These are phyloP conservation scores for Taphrorychus bicolor DNA, from an alignment of 2,888 invertebrate genomes.

Conservation along the genomic window DNA sequence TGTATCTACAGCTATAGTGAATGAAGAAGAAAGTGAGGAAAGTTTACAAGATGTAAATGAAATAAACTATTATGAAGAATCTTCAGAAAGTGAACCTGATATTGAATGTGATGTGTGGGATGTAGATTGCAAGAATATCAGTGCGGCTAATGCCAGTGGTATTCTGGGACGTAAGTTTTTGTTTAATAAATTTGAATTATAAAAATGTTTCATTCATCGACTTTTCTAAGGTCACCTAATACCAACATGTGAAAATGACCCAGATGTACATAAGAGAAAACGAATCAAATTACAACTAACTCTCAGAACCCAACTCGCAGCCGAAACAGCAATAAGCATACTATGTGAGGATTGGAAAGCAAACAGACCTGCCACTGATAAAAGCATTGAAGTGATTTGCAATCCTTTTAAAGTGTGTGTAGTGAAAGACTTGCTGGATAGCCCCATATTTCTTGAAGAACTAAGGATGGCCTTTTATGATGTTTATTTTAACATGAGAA, in stretches of 20 bases:
- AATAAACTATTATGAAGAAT: slow-evolving; percentile 14
- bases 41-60: slow-evolving; percentile 14
- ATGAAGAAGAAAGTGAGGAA: background rate
- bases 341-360: slow-evolving; percentile 62
- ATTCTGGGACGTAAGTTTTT: slow-evolving; percentile 45
- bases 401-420: slow-evolving; percentile 74
- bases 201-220: background rate
- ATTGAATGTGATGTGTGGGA: slow-evolving; percentile 55
- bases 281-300: slow-evolving; percentile 48
- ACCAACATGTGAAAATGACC: slow-evolving; percentile 50
- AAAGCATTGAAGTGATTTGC: slow-evolving; percentile 64
- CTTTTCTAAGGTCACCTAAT: slow-evolving; percentile 50
- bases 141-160: slow-evolving; percentile 11
- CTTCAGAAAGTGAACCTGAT: slow-evolving; percentile 49
- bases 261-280: slow-evolving; percentile 45
- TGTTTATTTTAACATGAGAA: slow-evolving; percentile 75
- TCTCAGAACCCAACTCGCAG: slow-evolving; percentile 41
- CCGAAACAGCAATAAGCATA: slow-evolving; percentile 43
- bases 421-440: slow-evolving; percentile 68
- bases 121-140: slow-evolving; percentile 49
- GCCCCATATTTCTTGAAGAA: slow-evolving; percentile 65
- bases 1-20: too few relatives aligned
- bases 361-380: slow-evolving; percentile 55
- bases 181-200: background rate
- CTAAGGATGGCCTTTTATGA: slow-evolving; percentile 72